Evolutionary conservation across 2,797 vertebrate genomes (phyloP), one percentile per base, ranked within the genome.

Genomic region (Gallirallus australis): DNA sequence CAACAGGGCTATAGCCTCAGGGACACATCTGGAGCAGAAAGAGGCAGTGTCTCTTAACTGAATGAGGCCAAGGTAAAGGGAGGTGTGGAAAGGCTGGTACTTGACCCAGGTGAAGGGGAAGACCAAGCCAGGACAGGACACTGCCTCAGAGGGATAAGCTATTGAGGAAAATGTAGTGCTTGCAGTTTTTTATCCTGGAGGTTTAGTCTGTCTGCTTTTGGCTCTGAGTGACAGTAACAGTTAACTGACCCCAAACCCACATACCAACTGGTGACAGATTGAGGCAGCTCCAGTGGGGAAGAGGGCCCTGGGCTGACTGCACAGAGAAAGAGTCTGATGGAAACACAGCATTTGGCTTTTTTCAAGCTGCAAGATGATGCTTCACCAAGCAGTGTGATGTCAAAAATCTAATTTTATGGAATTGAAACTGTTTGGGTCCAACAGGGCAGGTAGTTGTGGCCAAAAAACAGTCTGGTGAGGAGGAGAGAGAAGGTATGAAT

Each of bases 271-370:
- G 13, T 47, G 60, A 63, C n/a, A 77, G 47, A 54, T 16, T 0
- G 1, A 61, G 47, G 31, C 37, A 64, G 40, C 57, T 61, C 40
- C n/a, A 50, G 4, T 12, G 15, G 9, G 70, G 30, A 52, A 53
- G 23, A 16, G 4, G 3, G 27, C 6, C 24, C 19, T 1, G 5
- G 21, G 25, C 33, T 81, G 48, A 39, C 31, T 0, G 2, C 35
- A 30, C 12, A 42, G 30, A 48, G 33, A 71, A 71, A 39, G 25
- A n/a, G 11, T 56, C 28, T 40, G 42, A 61, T 13, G 17, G 37
- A 77, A 85, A 59, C 54, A 59, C 16, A 39, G 27, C 18, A 35
- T 6, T 40, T 66, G 35, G 12, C 27, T 71, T 47, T 69, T 70
- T n/a, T 56, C n/a, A 47, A 54, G 37, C 3, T 56, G 25, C 50